A percentile compares a stretch with the other conserved stretches of the same genome.
Conservation (phyloP, 2,888 invertebrate species). For the Meandrusa payeni region DNA sequence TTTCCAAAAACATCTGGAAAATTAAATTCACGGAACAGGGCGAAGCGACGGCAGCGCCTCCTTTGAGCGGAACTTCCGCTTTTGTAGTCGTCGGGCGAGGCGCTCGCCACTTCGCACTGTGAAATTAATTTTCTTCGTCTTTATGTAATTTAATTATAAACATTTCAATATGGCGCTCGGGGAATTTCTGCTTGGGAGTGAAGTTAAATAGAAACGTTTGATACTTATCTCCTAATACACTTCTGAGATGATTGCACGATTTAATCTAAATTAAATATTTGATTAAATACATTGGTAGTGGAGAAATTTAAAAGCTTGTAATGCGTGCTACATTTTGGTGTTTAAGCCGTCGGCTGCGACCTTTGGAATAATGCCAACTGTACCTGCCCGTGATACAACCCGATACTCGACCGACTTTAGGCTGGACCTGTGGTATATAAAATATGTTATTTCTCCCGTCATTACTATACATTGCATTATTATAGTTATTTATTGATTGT, state of each 20-base stretch:
- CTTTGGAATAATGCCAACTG: slow-evolving; percentile 16
- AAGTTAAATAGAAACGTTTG: slow-evolving; percentile 81
- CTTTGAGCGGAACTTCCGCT: slow-evolving; percentile 67
- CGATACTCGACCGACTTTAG: slow-evolving; percentile 1
- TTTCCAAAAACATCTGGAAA: slow-evolving; percentile 77
- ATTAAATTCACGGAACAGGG: slow-evolving; percentile 65
- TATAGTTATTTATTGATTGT: no score
- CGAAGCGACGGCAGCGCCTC: slow-evolving; percentile 63
- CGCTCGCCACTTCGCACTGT: slow-evolving; percentile 75
- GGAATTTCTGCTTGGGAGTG: slow-evolving; percentile 74
- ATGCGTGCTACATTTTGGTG: slow-evolving; percentile 2
- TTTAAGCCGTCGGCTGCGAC: slow-evolving; percentile 4
- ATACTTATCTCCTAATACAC: slow-evolving; percentile 79
- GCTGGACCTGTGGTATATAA: background rate
- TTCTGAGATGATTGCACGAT: slow-evolving; percentile 75
- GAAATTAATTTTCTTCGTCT: slow-evolving; percentile 82
- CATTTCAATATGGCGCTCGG: slow-evolving; percentile 80
- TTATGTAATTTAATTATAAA: slow-evolving; percentile 82
- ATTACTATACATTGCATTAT: no score
- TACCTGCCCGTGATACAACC: slow-evolving; percentile 13
- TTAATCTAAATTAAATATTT: slow-evolving; percentile 62
- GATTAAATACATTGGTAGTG: slow-evolving; percentile 38
- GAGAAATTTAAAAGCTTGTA: slow-evolving; percentile 4
- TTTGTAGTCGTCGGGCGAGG: slow-evolving; percentile 50
- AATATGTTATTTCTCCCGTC: no score